Evolutionary conservation across 2,797 vertebrate species (phyloP).

Genomic region (Chiloscyllium punctatum): DNA sequence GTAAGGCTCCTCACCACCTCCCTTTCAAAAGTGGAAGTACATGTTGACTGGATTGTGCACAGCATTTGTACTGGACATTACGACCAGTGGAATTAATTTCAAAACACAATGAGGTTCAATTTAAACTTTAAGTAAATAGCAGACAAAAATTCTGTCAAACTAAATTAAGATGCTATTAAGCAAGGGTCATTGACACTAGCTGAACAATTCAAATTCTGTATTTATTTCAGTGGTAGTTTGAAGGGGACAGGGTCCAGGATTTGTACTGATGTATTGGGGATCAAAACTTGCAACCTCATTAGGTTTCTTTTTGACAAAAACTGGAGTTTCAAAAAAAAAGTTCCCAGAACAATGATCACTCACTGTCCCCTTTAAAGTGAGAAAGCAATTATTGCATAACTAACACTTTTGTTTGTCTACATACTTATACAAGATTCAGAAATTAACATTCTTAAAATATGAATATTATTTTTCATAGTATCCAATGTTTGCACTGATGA

Average conservation of each 20-base stretch:
- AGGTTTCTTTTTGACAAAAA: background rate
- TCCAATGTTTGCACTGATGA: background rate
- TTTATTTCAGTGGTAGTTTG: background rate
- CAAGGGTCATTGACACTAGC: background rate
- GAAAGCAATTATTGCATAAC: background rate
- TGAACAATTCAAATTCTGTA: background rate
- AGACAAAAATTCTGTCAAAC: background rate
- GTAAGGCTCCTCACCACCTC: background rate
- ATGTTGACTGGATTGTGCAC: background rate
- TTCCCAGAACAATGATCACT: background rate
- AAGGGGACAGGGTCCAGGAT: background rate
- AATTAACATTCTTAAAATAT: background rate
- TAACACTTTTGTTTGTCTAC: background rate
- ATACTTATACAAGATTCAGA: background rate
- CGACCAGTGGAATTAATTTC: background rate
- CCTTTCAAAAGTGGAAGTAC: background rate
- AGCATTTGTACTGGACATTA: background rate
- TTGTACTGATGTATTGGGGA: background rate
- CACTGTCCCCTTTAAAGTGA: background rate
- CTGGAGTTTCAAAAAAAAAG: background rate
- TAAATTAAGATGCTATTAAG: background rate
- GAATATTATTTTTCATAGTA: background rate
- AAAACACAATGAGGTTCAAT: background rate
- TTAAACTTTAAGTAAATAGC: background rate
- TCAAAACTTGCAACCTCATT: background rate